Evolutionary conservation across 2,113 vertebrate genomes (phyloP).

Genomic region (Meles meles): DNA sequence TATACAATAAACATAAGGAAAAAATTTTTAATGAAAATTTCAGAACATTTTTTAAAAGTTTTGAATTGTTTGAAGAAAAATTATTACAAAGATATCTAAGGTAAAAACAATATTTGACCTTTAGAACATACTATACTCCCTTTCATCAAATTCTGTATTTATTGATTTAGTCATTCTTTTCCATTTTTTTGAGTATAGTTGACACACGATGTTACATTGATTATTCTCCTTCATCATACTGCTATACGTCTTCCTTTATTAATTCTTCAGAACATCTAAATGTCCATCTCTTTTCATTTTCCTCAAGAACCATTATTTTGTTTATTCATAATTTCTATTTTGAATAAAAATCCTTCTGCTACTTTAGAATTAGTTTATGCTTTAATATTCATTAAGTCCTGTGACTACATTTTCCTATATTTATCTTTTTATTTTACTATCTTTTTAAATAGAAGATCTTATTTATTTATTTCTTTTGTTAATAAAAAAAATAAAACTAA

Average conservation of each 20-base stretch:
- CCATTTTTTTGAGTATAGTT: background rate
- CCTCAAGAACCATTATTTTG: background rate
- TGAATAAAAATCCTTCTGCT: background rate
- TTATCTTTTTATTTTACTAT: background rate
- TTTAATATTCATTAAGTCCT: background rate
- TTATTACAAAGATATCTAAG: slow-evolving; percentile 80
- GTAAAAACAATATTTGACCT: slow-evolving; percentile 72
- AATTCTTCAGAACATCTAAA: background rate
- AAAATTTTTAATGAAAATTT: slow-evolving; percentile 77
- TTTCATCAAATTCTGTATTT: slow-evolving; percentile 45
- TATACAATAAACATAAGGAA: slow-evolving; percentile 82
- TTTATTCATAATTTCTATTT: background rate
- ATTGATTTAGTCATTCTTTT: background rate
- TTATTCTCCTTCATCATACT: background rate
- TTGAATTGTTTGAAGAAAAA: slow-evolving; percentile 74
- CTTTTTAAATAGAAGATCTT: background rate
- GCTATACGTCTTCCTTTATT: background rate
- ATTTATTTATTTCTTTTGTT: background rate
- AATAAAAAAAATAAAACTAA: background rate
- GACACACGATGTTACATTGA: background rate
- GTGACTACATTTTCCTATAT: background rate
- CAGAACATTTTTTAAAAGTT: slow-evolving; percentile 75
- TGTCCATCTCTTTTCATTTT: background rate
- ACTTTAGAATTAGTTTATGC: background rate
- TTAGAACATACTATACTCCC: slow-evolving; percentile 40